Percentiles rank a stretch among this genome's conserved stretches.
Conservation (phyloP, 2,113 vertebrate species). For the Otocyon megalotis region DNA sequence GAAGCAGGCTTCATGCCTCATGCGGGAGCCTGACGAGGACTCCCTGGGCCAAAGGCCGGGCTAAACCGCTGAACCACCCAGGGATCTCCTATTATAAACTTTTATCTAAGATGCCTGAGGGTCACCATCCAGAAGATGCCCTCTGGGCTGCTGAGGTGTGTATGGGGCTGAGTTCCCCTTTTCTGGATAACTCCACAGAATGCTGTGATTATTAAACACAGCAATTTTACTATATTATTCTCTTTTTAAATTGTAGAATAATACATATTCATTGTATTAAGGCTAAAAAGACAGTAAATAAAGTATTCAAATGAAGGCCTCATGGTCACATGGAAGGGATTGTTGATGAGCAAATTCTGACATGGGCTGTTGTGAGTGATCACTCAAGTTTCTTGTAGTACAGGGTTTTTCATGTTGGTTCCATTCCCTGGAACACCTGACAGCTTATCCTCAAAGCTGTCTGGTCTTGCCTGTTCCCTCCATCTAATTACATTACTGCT, state of each 20-base stretch:
- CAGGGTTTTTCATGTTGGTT: background rate
- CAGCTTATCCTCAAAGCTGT: background rate
- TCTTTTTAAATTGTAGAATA: conserved; percentile 39
- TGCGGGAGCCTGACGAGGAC: no score
- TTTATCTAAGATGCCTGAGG: background rate
- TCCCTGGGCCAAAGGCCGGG: no score
- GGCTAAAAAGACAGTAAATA: background rate
- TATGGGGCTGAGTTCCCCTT: background rate
- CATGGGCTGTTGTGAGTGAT: background rate
- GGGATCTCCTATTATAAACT: background rate
- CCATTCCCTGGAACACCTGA: background rate
- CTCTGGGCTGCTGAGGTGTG: background rate
- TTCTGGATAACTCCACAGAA: background rate
- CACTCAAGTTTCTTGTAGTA: background rate
- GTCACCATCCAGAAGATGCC: background rate
- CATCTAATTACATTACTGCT: background rate
- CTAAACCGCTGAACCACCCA: no score
- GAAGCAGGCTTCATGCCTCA: no score
- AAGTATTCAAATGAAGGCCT: conserved; percentile 9
- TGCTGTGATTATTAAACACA: background rate
- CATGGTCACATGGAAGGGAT: background rate
- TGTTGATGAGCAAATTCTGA: conserved; percentile 21
- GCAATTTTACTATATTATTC: background rate
- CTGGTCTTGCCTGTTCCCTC: conserved; percentile 31
- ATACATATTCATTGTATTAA: background rate